Evolutionary conservation across 2,797 vertebrate genomes (phyloP).

Genomic region (Acridotheres tristis): DNA sequence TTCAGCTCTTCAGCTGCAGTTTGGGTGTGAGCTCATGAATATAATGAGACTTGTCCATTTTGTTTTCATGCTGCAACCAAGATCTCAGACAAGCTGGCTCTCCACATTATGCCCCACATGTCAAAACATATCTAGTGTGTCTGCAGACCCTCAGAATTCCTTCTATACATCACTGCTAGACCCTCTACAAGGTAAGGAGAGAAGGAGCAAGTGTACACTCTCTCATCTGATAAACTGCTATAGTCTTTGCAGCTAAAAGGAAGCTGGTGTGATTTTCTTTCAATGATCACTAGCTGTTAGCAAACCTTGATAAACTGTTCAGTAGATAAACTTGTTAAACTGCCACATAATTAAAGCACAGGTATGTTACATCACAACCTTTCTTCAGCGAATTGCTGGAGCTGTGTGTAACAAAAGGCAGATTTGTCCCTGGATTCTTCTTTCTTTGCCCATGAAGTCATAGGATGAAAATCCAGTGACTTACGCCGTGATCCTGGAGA

Average conservation of each 20-base stretch:
- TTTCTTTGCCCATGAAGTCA: background rate
- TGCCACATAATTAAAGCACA: background rate
- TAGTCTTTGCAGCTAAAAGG: background rate
- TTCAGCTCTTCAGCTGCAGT: background rate
- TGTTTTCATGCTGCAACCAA: background rate
- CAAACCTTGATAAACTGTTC: background rate
- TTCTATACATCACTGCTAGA: background rate
- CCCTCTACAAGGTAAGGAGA: background rate
- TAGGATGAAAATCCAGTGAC: background rate
- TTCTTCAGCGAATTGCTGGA: background rate
- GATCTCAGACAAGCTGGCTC: background rate
- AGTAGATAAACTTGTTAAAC: background rate
- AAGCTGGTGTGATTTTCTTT: background rate
- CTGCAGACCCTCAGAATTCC: background rate
- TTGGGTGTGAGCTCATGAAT: background rate
- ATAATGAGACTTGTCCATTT: background rate
- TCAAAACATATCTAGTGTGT: background rate
- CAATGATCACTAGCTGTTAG: background rate
- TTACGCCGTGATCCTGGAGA: background rate
- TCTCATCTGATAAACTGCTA: background rate
- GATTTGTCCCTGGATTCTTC: background rate
- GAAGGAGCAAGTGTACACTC: background rate
- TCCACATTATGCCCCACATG: fast-evolving
- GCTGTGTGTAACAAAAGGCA: background rate
- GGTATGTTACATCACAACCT: background rate